Conservation (phyloP, 1,140 invertebrate genomes). For the Thaumetopoea pityocampa region DNA sequence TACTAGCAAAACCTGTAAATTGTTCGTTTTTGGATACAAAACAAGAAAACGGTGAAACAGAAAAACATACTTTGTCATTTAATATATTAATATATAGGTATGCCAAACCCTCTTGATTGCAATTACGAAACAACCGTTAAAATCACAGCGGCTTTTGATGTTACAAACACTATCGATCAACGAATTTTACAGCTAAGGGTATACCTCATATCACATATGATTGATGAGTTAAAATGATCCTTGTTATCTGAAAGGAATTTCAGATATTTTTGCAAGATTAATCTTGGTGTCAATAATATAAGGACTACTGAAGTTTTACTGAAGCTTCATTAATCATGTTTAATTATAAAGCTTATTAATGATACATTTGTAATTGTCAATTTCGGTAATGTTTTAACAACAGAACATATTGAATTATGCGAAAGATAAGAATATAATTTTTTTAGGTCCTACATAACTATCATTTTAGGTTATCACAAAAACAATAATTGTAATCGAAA, state of each 20-base stretch:
- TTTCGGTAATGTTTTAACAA: constrained; percentile 38
- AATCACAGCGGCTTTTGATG: too few species aligned
- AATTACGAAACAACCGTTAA: too few species aligned
- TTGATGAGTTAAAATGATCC: constrained; percentile 11
- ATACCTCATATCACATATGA: constrained; percentile 5
- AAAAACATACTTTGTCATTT: too few species aligned
- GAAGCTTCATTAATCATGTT: constrained; percentile 57
- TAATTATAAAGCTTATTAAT: constrained; percentile 63
- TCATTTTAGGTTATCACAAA: constrained; percentile 24
- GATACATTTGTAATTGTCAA: constrained; percentile 63
- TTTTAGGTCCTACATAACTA: too few species aligned
- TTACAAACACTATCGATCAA: constrained; percentile 2
- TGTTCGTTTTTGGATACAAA: too few species aligned
- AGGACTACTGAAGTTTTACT: constrained; percentile 28
- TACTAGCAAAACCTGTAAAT: too few species aligned
- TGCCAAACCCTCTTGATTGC: too few species aligned
- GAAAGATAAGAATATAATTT: constrained; percentile 20
- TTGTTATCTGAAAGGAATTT: constrained; percentile 9
- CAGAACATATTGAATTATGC: constrained; percentile 11
- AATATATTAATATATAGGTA: too few species aligned
- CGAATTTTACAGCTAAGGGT: neutral
- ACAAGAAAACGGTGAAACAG: too few species aligned
- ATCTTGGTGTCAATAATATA: constrained; percentile 13
- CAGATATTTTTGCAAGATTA: constrained; percentile 12
- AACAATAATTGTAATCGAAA: too few species aligned